These are phyloP conservation scores for Sitophilus oryzae DNA, from an alignment of 1,140 invertebrate species.

Conservation along the genomic window DNA sequence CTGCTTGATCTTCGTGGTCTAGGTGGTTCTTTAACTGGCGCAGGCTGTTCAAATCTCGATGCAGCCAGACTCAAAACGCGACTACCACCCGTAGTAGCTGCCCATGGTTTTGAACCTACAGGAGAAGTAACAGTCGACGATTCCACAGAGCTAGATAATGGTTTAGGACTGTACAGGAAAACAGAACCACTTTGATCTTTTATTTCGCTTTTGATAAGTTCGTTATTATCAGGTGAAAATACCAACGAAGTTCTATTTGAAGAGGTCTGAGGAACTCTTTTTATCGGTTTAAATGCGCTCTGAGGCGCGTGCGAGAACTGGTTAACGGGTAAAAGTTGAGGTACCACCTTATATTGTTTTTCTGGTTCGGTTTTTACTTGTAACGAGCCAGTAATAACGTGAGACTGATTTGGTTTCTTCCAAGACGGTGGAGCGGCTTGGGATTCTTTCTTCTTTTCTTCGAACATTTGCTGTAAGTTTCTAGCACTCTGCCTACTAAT, in stretches of 20 bases:
- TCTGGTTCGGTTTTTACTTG: conserved; percentile 43
- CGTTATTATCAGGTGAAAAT: conserved; percentile 17
- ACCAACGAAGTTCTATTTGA: conserved; percentile 23
- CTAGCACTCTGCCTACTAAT: conserved; percentile 41
- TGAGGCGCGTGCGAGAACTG: conserved; percentile 66
- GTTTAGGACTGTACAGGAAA: conserved; percentile 41
- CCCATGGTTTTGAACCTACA: conserved; percentile 40
- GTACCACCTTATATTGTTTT: conserved; percentile 40
- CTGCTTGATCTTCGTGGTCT: conserved; percentile 33
- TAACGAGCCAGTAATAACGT: conserved; percentile 44
- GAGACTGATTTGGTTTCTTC: conserved; percentile 8
- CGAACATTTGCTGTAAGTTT: conserved; percentile 43
- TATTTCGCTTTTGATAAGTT: conserved; percentile 27
- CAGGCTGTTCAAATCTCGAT: conserved; percentile 47
- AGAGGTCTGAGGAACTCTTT: conserved; percentile 20
- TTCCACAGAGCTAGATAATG: conserved; percentile 20
- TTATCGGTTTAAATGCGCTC: conserved; percentile 60
- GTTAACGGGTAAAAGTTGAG: conserved; percentile 56
- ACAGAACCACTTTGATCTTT: conserved; percentile 24
- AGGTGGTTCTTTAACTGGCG: conserved; percentile 26
- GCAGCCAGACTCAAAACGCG: conserved; percentile 43
- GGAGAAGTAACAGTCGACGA: conserved; percentile 19
- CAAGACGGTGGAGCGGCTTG: conserved; percentile 30
- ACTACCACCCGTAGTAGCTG: conserved; percentile 38
- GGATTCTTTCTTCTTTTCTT: conserved; percentile 41